Percentiles rank a stretch among this genome's conserved stretches.
These are phyloP conservation scores for Capitella teleta DNA, from an alignment of 1,140 invertebrate species.

Conservation along the genomic window DNA sequence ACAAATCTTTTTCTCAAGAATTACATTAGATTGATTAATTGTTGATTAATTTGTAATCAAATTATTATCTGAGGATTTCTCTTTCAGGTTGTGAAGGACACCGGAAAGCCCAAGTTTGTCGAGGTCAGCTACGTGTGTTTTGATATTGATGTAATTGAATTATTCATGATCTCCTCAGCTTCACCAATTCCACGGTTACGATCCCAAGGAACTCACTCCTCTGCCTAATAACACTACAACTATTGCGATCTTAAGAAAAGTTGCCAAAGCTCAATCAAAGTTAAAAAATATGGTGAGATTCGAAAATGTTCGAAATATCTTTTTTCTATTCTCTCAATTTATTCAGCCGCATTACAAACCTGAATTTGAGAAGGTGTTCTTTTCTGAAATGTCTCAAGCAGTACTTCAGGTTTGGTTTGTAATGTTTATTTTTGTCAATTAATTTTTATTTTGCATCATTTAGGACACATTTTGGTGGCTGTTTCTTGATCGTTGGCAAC, in stretches of 20 bases:
- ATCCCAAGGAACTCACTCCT: constrained; percentile 25
- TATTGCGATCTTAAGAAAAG: constrained; percentile 27
- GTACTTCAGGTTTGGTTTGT: constrained; percentile 24
- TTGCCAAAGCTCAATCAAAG: constrained; percentile 25
- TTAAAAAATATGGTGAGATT: constrained; percentile 24
- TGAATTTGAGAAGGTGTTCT: constrained; percentile 29
- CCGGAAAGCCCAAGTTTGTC: constrained; percentile 35
- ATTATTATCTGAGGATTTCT: constrained; percentile 6
- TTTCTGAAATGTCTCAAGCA: constrained; percentile 29
- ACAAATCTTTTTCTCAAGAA: not conserved
- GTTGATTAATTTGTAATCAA: not conserved
- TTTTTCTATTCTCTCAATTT: not conserved
- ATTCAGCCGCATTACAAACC: constrained; percentile 22
- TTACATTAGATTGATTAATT: not conserved
- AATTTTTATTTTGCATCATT: not conserved
- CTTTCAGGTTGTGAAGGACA: constrained; percentile 24
- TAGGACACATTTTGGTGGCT: constrained; percentile 39
- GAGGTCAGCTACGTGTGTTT: constrained; percentile 18
- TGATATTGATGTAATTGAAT: not conserved
- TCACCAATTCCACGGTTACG: constrained; percentile 35
- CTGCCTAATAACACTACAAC: constrained; percentile 27
- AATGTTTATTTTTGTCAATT: not conserved
- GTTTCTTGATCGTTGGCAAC: constrained; percentile 34
- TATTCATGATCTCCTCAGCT: constrained; percentile 18
- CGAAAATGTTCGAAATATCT: not conserved